Conservation (phyloP, 2,888 invertebrate genomes). For the Dynastes hyllus region DNA sequence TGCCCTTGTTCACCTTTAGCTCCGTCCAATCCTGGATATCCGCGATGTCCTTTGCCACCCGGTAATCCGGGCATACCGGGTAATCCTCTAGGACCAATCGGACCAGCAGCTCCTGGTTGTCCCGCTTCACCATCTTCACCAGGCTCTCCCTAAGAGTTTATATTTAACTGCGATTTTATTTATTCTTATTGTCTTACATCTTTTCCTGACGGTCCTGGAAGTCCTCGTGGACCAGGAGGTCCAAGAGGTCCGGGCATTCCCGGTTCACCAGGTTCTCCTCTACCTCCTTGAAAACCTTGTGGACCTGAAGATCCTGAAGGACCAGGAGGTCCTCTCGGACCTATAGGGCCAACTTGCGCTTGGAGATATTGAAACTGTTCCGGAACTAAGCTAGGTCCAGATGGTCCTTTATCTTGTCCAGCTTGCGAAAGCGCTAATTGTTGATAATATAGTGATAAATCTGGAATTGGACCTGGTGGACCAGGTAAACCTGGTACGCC, state of each 20-base stretch:
- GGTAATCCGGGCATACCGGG: constrained; percentile 86
- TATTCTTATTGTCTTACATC: constrained; percentile 73
- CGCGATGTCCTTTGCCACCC: constrained; percentile 88
- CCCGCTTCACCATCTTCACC: constrained; percentile 90
- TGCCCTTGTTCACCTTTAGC: constrained; percentile 86
- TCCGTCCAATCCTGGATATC: constrained; percentile 86
- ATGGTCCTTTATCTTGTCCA: constrained; percentile 85
- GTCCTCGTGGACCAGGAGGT: constrained; percentile 76
- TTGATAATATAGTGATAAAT: constrained; percentile 83
- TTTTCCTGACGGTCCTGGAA: constrained; percentile 83
- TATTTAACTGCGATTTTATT: background rate
- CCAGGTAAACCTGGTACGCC: constrained; percentile 80
- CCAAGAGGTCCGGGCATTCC: constrained; percentile 80
- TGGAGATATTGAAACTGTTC: constrained; percentile 85
- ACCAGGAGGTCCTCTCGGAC: constrained; percentile 87
- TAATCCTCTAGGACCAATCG: constrained; percentile 82
- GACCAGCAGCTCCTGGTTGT: constrained; percentile 80
- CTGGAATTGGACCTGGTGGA: constrained; percentile 80
- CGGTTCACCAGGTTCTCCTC: constrained; percentile 86
- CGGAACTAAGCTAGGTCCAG: constrained; percentile 71
- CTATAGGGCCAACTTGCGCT: constrained; percentile 86
- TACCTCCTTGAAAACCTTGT: constrained; percentile 87
- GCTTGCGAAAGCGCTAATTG: constrained; percentile 82
- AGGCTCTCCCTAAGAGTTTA: constrained; percentile 76
- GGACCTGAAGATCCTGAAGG: constrained; percentile 77